Evolutionary conservation across 2,797 vertebrate species (phyloP).

Genomic region (Calcarius lapponicus): DNA sequence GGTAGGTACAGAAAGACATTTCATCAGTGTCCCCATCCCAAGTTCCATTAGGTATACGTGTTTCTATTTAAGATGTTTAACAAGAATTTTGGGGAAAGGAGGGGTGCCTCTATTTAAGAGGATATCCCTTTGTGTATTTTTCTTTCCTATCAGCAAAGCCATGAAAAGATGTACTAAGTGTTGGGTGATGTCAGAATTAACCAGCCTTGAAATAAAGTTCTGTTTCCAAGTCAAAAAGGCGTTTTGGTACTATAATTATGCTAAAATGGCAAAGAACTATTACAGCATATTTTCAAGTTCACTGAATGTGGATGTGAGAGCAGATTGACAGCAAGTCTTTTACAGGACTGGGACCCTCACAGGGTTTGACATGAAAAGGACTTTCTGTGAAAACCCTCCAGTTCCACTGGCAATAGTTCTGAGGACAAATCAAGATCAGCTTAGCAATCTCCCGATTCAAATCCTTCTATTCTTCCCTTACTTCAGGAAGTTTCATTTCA

Average conservation of each 20-base stretch:
- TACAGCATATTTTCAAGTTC: neutral
- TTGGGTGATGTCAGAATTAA: neutral
- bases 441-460: neutral
- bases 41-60: rapidly evolving
- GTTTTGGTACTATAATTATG: neutral
- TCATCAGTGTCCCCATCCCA: rapidly evolving
- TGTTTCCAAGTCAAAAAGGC: neutral
- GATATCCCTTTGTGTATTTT: neutral
- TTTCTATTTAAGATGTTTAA: neutral
- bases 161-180: rapidly evolving
- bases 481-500: neutral
- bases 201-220: neutral
- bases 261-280: neutral
- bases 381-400: neutral
- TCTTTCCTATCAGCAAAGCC: neutral
- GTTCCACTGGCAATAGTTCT: neutral
- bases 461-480: neutral
- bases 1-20: neutral
- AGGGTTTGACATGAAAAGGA: neutral
- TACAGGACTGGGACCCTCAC: neutral
- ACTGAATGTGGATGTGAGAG: neutral
- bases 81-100: neutral
- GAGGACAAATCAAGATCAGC: neutral
- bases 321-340: neutral
- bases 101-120: rapidly evolving